A percentile compares a stretch with the other conserved stretches of the same genome.
Conservation (phyloP, 1,140 invertebrate species). For the Lasioglossum baleicum region DNA sequence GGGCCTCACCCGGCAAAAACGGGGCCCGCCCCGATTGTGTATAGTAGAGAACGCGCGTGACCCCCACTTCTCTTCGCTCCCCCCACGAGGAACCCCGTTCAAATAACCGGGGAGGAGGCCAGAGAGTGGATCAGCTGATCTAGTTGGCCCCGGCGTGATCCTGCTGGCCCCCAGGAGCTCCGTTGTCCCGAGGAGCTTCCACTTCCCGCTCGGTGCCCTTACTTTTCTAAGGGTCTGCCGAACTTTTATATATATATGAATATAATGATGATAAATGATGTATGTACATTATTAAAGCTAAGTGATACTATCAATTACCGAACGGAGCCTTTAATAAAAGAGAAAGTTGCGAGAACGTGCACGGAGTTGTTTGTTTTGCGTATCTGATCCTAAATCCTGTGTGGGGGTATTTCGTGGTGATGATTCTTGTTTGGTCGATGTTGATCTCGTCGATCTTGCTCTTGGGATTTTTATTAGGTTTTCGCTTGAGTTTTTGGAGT, state of each 20-base stretch:
- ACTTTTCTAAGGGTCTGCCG: constrained; percentile 61
- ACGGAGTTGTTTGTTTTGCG: neutral
- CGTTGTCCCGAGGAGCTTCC: neutral
- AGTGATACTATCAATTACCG: constrained; percentile 65
- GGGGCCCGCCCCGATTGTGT: constrained; percentile 66
- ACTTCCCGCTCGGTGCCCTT: constrained; percentile 28
- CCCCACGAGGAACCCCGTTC: neutral
- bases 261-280: constrained; percentile 45
- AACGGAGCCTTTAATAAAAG: constrained; percentile 71
- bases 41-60: constrained; percentile 65
- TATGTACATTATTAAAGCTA: constrained; percentile 72
- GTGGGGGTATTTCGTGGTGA: no score
- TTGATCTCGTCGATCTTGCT: no score
- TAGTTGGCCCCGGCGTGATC: constrained; percentile 5
- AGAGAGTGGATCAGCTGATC: constrained; percentile 16
- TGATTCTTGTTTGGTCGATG: no score
- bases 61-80: constrained; percentile 1
- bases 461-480: no score
- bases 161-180: neutral
- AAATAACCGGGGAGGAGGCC: neutral
- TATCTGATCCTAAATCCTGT: neutral
- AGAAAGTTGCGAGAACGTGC: constrained; percentile 48
- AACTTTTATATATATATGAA: constrained; percentile 53
- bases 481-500: no score
- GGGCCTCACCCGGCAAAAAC: neutral